A percentile compares a stretch with the other conserved stretches of the same genome.
These are phyloP conservation scores for Trissolcus basalis DNA, from an alignment of 1,140 invertebrate species.

Conservation along the genomic window DNA sequence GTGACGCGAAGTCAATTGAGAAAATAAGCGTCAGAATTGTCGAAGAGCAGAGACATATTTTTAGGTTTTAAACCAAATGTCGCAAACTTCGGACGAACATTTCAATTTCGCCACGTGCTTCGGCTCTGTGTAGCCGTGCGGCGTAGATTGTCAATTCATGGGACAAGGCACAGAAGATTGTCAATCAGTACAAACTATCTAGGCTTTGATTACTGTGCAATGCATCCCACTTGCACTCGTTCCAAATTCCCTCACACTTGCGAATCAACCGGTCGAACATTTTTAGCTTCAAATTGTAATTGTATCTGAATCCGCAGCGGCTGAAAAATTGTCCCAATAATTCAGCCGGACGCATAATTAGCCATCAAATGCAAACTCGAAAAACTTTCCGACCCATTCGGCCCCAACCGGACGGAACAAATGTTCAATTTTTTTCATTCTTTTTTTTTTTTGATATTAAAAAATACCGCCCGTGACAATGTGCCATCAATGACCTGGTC, in stretches of 20 bases:
- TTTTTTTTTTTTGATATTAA: conserved; percentile 1
- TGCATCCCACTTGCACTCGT: conserved; percentile 31
- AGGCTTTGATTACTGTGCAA: conserved; percentile 67
- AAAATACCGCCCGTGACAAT: not conserved
- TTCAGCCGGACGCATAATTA: conserved; percentile 11
- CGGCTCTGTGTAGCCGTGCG: conserved; percentile 50
- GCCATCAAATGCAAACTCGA: conserved; percentile 4
- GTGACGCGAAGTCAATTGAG: not conserved
- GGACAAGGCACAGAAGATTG: conserved; percentile 66
- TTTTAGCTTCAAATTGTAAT: conserved; percentile 44
- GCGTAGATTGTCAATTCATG: conserved; percentile 23
- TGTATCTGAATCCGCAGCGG: conserved; percentile 20
- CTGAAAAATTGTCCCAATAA: conserved; percentile 27
- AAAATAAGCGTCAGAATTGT: conserved; percentile 32
- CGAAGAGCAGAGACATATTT: conserved; percentile 34
- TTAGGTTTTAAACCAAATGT: conserved; percentile 43
- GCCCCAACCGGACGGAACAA: conserved; percentile 2
- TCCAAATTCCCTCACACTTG: conserved; percentile 9
- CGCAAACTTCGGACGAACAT: conserved; percentile 55
- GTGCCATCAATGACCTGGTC: too few species aligned
- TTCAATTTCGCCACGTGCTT: conserved; percentile 54
- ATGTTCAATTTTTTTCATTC: conserved; percentile 6
- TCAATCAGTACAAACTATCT: conserved; percentile 70
- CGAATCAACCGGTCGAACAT: conserved; percentile 31
- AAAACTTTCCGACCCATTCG: not conserved